Conservation (phyloP, 2,113 vertebrate species). For the Tapirus terrestris region DNA sequence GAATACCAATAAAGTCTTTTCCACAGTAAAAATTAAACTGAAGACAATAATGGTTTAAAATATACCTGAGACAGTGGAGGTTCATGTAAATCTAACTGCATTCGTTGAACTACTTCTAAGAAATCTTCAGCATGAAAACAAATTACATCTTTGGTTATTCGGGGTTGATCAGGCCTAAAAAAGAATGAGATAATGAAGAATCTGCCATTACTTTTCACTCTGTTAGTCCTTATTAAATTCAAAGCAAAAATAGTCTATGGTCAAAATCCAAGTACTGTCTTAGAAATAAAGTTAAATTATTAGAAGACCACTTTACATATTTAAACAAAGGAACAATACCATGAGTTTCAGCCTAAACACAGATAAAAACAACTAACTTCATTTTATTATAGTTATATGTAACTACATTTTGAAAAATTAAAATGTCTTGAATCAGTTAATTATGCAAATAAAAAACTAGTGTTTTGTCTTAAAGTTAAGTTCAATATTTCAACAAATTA, state of each 20-base stretch:
- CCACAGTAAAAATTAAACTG: slow-evolving; percentile 19
- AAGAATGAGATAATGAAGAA: background rate
- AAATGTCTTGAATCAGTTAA: slow-evolving; percentile 6
- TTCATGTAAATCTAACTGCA: slow-evolving; percentile 97
- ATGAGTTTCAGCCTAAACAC: slow-evolving; percentile 9
- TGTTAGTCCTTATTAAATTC: slow-evolving; percentile 48
- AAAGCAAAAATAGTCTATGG: slow-evolving; percentile 47
- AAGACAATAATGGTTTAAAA: slow-evolving; percentile 23
- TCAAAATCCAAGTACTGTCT: slow-evolving; percentile 37
- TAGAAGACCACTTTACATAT: slow-evolving; percentile 7
- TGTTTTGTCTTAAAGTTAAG: background rate
- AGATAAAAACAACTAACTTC: background rate
- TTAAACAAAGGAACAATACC: background rate
- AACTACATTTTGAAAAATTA: slow-evolving; percentile 36
- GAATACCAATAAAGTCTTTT: slow-evolving; percentile 59
- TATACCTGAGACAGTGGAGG: slow-evolving; percentile 95
- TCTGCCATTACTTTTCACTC: slow-evolving; percentile 20
- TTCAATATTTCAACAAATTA: slow-evolving; percentile 18
- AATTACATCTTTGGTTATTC: slow-evolving; percentile 99
- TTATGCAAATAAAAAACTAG: slow-evolving; percentile 11
- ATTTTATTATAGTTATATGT: slow-evolving; percentile 38
- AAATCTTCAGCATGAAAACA: slow-evolving; percentile 99
- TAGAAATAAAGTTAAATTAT: slow-evolving; percentile 43
- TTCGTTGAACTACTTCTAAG: slow-evolving; percentile 94
- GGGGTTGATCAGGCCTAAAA: slow-evolving; percentile 93